Evolutionary conservation across 2,113 vertebrate species (phyloP), one percentile per base, ranked within the genome.

Genomic region (Tragelaphus imberbis): DNA sequence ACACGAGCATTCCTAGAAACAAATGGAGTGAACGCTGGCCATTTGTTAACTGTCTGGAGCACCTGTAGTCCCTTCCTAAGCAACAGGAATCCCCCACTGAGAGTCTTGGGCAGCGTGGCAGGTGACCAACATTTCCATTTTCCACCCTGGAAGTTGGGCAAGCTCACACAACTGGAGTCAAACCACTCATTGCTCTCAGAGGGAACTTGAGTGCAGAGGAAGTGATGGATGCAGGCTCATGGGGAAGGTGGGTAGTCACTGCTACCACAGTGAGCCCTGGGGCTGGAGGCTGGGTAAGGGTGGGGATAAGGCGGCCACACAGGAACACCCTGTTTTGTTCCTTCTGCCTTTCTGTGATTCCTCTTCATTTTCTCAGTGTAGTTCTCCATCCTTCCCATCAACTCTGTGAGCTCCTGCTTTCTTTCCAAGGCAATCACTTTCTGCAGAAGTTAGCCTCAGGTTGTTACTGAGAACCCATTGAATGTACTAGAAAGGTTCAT

Each of bases 171-270:
- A 13, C 40, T 33, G 47, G n/a, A 15, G 53, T 15, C 17, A 6
- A 6, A n/a, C 19, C 36, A 27, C 1, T 44, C 27, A 2, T 11
- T 4, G 9, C 36, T 79, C 36, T 79, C 15, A 63, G 15, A 28
- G 5, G 11, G 59, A 44, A 15, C 53, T 4, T 11, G 65, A 33
- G 93, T 9, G 2, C 2, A 2, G 56, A 65, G 30, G 25, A 15
- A 51, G n/a, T 7, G 33, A 17, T 0, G 3, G 28, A 13, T 0
- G 1, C 3, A 10, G 82, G 4, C 36, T 63, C 4, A 0, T 2
- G 4, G 11, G 88, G 27, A 7, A 16, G 51, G 25, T 10, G 79
- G 17, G 53, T 0, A 2, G 15, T 44, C 40, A 1, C 6, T 1
- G 55, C 4, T 0, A 1, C n/a, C 28, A n/a, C 56, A 15, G 16